Conservation (phyloP, 2,888 invertebrate genomes). For the Pristionchus mayeri region DNA sequence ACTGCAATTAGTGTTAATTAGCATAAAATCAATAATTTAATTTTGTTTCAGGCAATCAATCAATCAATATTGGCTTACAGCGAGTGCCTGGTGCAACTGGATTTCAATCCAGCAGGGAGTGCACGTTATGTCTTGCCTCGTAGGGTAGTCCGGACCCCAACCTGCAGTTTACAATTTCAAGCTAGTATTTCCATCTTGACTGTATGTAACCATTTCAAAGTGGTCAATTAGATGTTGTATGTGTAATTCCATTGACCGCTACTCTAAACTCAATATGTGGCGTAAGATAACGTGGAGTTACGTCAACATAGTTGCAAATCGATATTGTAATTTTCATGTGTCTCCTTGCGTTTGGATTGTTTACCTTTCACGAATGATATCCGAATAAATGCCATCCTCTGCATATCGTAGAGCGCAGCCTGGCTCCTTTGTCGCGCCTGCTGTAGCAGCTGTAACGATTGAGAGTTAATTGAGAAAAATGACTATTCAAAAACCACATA, state of each 20-base stretch:
- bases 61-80: neutral
- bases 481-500: too few species aligned
- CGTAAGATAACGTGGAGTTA: neutral
- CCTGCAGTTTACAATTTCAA: slow-evolving; percentile 77
- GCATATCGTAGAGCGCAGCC: slow-evolving; percentile 96
- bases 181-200: neutral
- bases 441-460: slow-evolving; percentile 79
- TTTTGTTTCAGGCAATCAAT: neutral
- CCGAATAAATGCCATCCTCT: slow-evolving; percentile 97
- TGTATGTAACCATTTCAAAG: too few species aligned
- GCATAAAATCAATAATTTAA: neutral
- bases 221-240: neutral
- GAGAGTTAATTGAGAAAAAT: too few species aligned
- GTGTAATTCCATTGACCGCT: too few species aligned
- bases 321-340: too few species aligned
- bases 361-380: slow-evolving; percentile 94
- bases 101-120: slow-evolving; percentile 99
- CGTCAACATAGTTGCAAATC: neutral
- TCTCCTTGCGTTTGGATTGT: neutral
- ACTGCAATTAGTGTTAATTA: neutral
- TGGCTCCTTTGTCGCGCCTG: slow-evolving; percentile 94
- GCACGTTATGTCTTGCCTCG: slow-evolving; percentile 94
- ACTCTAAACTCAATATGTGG: neutral
- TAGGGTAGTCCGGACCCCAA: slow-evolving; percentile 98
- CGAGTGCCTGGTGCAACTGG: slow-evolving; percentile 93